A percentile compares a stretch with the other conserved stretches of the same genome.
Evolutionary conservation across 2,888 invertebrate genomes (phyloP).

Genomic region (Leptinotarsa haldemani): DNA sequence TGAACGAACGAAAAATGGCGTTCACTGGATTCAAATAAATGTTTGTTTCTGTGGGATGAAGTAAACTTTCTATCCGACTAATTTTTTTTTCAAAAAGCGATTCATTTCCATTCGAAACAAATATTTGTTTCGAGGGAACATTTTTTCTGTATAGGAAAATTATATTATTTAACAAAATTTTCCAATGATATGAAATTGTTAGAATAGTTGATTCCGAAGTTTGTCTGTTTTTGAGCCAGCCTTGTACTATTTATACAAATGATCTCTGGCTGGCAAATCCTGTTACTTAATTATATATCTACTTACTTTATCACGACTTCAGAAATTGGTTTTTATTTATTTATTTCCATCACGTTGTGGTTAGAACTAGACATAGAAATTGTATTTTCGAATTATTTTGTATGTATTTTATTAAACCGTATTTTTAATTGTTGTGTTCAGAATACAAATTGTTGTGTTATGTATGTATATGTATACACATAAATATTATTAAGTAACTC

Average conservation of each 20-base stretch:
- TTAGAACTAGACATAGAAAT: slow-evolving; percentile 45
- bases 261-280: slow-evolving; percentile 46
- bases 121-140: background rate
- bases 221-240: slow-evolving; percentile 36
- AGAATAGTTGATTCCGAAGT: slow-evolving; percentile 43
- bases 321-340: slow-evolving; percentile 47
- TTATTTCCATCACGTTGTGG: slow-evolving; percentile 51
- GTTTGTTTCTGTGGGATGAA: background rate
- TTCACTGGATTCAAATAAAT: background rate
- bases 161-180: slow-evolving; percentile 27
- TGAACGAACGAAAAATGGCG: background rate
- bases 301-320: slow-evolving; percentile 41
- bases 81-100: background rate
- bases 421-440: slow-evolving; percentile 67
- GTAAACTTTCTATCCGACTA: background rate
- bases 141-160: slow-evolving; percentile 26
- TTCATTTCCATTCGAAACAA: background rate
- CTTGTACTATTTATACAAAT: slow-evolving; percentile 41
- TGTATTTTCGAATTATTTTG: slow-evolving; percentile 51
- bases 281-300: slow-evolving; percentile 42
- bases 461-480: slow-evolving; percentile 66
- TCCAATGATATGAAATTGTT: slow-evolving; percentile 42
- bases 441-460: slow-evolving; percentile 67
- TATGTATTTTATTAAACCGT: slow-evolving; percentile 59
- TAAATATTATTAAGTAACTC: slow-evolving; percentile 63